Evolutionary conservation across 2,797 vertebrate genomes (phyloP), one percentile per base, ranked within the genome.

Genomic region (Trematocara caparti): DNA sequence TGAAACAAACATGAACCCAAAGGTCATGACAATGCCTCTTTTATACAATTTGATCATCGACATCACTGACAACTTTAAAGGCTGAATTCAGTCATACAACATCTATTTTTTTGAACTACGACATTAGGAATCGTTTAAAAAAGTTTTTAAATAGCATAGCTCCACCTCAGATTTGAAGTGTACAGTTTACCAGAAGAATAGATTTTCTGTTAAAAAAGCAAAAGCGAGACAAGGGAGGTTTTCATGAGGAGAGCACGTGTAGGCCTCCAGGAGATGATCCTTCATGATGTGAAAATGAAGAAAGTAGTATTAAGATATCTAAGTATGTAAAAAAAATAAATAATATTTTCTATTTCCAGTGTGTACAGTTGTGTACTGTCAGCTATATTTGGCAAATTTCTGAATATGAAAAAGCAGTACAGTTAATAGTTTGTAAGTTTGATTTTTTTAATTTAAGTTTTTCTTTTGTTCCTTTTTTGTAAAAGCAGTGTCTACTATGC

Each of bases 401-500:
- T 87, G 87, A 92, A 88, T 83, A 90, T 87, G 79, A 90, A 90
- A 91, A 90, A 90, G 81, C 91, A 89, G 92, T 91, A 89, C 89
- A 81, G 81, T 93, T 94, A 89, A 82, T 94, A 95, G 92, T 95
- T 94, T 93, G 84, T 95, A 93, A 91, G 91, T 92, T 93, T 85
- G 10, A 40, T 83, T 50, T 89, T 78, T 75, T 87, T 82, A 55
- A 15, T 30, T n/a, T 49, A 14, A 21, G n/a, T 69, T 85, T 86
- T 69, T 87, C 24, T 89, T 89, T 87, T 30, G 87, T 89, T 90
- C 75, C 81, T 66, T 90, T 94, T 92, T 92, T 92, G 91, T 92
- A 92, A 95, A 94, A 90, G 93, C 96, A 95, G 95, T 97, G 95
- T 95, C 92, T 91, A 96, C 98, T 99, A 98, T 99, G 98, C 98